These are phyloP conservation scores for Machimus rusticus DNA, from an alignment of 2,888 invertebrate genomes.

Conservation along the genomic window DNA sequence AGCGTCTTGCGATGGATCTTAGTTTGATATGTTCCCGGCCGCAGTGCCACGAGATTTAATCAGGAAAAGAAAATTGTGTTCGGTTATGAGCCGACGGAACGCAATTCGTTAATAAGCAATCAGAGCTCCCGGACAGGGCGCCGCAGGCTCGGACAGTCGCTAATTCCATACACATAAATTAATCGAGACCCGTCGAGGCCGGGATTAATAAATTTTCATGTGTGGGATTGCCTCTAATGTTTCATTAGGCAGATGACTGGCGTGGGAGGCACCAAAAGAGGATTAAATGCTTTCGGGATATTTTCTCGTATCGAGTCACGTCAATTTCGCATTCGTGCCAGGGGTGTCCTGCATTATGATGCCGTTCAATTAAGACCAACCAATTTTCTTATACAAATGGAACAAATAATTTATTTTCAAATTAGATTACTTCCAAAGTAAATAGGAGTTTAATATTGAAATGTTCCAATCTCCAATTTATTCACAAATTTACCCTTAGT, in stretches of 20 bases:
- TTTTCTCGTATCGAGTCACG: background rate
- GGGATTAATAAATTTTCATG: background rate
- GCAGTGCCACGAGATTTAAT: constrained; percentile 15
- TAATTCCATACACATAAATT: constrained; percentile 20
- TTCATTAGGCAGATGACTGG: background rate
- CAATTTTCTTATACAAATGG: background rate
- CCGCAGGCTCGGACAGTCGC: background rate
- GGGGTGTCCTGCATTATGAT: background rate
- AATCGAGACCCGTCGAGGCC: background rate
- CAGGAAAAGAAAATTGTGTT: constrained; percentile 16
- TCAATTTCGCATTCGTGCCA: background rate
- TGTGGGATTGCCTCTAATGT: background rate
- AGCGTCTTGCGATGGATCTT: background rate
- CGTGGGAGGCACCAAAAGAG: background rate
- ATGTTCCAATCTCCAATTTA: too few species aligned
- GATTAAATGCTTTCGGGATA: background rate
- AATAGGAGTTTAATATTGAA: too few species aligned
- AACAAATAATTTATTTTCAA: background rate
- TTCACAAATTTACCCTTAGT: too few species aligned
- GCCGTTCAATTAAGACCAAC: background rate
- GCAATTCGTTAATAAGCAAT: constrained; percentile 34
- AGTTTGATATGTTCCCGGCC: background rate
- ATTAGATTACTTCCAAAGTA: too few species aligned
- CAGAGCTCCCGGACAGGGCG: background rate
- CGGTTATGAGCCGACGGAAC: background rate